Percentiles rank a stretch among this genome's conserved stretches.
phyloP scores from a whole-genome alignment of 1,140 invertebrate species.

The Phortica variegata region DNA sequence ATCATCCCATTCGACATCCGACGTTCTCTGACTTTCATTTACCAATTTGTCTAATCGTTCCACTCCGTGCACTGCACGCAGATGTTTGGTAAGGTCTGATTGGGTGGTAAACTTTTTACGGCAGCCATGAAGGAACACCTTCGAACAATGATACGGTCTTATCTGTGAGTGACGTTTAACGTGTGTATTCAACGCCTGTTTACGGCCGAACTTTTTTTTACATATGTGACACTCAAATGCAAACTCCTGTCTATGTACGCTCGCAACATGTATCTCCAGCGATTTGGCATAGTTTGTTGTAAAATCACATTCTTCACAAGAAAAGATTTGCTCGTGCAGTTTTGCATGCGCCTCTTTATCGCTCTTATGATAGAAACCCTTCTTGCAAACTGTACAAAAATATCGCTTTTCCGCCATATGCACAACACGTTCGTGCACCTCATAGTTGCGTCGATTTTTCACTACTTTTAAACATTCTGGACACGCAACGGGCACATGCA shows the following conservation, averaged over 20 bases:
- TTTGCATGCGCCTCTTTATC: slow-evolving; percentile 39
- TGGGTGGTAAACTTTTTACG: slow-evolving; percentile 20
- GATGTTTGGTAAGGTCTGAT: slow-evolving; percentile 24
- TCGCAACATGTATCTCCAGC: slow-evolving; percentile 36
- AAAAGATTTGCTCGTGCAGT: slow-evolving; percentile 27
- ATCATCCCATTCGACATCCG: neutral
- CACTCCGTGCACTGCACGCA: slow-evolving; percentile 29
- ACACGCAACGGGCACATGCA: slow-evolving; percentile 38
- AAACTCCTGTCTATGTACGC: slow-evolving; percentile 34
- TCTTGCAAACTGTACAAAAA: slow-evolving; percentile 36
- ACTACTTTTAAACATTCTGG: slow-evolving; percentile 35
- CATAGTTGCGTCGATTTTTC: slow-evolving; percentile 41
- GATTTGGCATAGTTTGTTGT: slow-evolving; percentile 41
- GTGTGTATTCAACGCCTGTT: slow-evolving; percentile 32
- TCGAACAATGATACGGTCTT: slow-evolving; percentile 18
- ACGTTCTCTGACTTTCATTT: too few species aligned
- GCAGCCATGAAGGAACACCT: slow-evolving; percentile 26
- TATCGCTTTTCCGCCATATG: slow-evolving; percentile 46
- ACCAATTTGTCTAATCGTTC: too few species aligned
- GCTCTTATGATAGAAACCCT: slow-evolving; percentile 48
- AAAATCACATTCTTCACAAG: slow-evolving; percentile 38
- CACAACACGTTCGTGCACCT: slow-evolving; percentile 38
- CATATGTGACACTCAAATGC: slow-evolving; percentile 37
- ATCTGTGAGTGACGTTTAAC: slow-evolving; percentile 33
- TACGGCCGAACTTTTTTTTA: slow-evolving; percentile 36